These are phyloP conservation scores for Esox niger DNA, from an alignment of 2,113 vertebrate genomes.

Conservation along the genomic window DNA sequence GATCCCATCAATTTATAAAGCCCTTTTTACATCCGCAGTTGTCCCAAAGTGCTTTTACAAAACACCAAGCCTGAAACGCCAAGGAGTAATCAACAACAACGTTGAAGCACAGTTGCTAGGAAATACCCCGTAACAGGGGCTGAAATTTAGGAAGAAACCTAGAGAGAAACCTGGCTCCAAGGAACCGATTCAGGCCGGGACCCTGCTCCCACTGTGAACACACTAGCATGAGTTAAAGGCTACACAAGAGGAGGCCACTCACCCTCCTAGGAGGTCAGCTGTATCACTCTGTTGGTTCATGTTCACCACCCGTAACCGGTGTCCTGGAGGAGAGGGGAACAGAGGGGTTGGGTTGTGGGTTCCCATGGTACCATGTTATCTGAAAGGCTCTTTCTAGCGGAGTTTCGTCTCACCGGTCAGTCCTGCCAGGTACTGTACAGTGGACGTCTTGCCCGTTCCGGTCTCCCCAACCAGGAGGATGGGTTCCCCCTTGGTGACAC, in stretches of 20 bases:
- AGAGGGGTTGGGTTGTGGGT: not conserved
- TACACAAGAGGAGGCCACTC: slow-evolving; percentile 47
- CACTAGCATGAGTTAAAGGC: not conserved
- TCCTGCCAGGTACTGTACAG: slow-evolving; percentile 88
- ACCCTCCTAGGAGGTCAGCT: slow-evolving; percentile 94
- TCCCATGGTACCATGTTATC: not conserved
- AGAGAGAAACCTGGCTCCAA: no score
- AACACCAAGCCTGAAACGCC: no score
- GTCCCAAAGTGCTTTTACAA: no score
- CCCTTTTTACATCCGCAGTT: no score
- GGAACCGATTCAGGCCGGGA: not conserved
- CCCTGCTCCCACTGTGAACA: not conserved
- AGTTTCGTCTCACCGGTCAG: slow-evolving; percentile 78
- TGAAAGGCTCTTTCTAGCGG: not conserved
- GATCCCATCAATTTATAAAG: no score
- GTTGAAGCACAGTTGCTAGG: no score
- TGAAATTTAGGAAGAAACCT: no score
- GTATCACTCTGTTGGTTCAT: slow-evolving; percentile 99
- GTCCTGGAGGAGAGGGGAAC: slow-evolving; percentile 73
- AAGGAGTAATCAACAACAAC: no score
- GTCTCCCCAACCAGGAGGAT: slow-evolving; percentile 95
- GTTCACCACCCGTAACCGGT: slow-evolving; percentile 86
- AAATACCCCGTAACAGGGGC: no score
- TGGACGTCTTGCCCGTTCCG: slow-evolving; percentile 93
- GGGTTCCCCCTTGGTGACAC: slow-evolving; percentile 84